These are phyloP conservation scores for Drosophila kuntzei DNA, from an alignment of 2,888 invertebrate species.

Conservation along the genomic window DNA sequence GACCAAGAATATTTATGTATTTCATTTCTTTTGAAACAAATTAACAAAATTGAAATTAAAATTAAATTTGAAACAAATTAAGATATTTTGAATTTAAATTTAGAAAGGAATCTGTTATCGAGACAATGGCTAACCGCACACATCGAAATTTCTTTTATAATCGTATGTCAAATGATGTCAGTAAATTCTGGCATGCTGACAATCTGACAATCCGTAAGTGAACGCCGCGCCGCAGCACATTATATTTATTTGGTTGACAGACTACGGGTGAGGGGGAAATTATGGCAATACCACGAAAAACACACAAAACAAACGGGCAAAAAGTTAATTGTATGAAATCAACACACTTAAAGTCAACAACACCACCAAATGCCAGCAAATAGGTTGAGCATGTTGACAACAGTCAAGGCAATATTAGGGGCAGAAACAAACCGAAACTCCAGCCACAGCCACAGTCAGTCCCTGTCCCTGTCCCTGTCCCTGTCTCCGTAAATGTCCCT, in stretches of 20 bases:
- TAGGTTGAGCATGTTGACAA: slow-evolving; percentile 60
- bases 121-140: slow-evolving; percentile 12
- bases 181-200: slow-evolving; percentile 29
- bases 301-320: slow-evolving; percentile 74
- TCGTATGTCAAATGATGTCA: slow-evolving; percentile 46
- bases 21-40: too few relatives aligned
- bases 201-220: slow-evolving; percentile 10
- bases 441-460: slow-evolving; percentile 22
- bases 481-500: not conserved
- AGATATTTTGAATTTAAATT: not conserved
- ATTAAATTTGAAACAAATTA: too few relatives aligned
- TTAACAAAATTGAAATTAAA: too few relatives aligned
- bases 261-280: slow-evolving; percentile 54
- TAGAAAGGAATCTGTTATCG: not conserved
- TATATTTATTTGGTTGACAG: slow-evolving; percentile 18
- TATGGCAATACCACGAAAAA: slow-evolving; percentile 52
- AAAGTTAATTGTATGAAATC: slow-evolving; percentile 82
- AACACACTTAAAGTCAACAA: slow-evolving; percentile 80
- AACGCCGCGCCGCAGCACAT: slow-evolving; percentile 3
- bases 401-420: slow-evolving; percentile 53
- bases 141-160: slow-evolving; percentile 24
- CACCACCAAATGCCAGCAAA: slow-evolving; percentile 54
- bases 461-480: not conserved
- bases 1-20: too few relatives aligned
- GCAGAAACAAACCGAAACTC: slow-evolving; percentile 52